Evolutionary conservation across 2,888 invertebrate species (phyloP), one percentile per base, ranked within the genome.

Genomic region (Zhuqinia jingwanae): DNA sequence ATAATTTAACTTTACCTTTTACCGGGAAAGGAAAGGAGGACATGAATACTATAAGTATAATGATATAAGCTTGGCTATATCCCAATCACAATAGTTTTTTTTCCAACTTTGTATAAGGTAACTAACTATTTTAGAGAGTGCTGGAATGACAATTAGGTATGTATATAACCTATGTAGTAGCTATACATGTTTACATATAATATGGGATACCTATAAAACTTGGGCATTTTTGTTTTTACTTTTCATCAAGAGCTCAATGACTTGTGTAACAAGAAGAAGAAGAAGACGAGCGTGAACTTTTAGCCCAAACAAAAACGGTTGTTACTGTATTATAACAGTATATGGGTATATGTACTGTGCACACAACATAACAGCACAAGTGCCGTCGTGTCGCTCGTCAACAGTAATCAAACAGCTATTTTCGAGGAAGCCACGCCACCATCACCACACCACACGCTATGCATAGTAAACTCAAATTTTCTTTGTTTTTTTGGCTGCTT

Each of bases 401-500:
- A 42, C 17, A 65, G 65, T 65, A 65, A 65, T 65, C 65, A 65
- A 65, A 65, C 36, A 65, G 42, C 42, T 42, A 65, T 75, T 75
- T 77, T 77, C 58, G 22, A 20, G 45, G 77, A 77, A 77, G 58
- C 42, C 58, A 20, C 15, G 6, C 22, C 25, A 20, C 36, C 36
- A 36, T 36, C 73, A 73, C 36, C 65, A 47, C 17, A 58, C 58
- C 42, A 65, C 65, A 65, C 42, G 65, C 65, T 17, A 36, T 65
- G 65, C 65, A 65, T 65, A 65, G 25, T 42, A 65, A 65, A 42
- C 20, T 42, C 20, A 6, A 42, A 20, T 65, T 65, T n/a, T 36
- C 20, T 30, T 56, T 30, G 11, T 5, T 53, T 17, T 53, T 53
- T 53, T n/a, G 30, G 11, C 27, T 63, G 25, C 15, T 56, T 27